Evolutionary conservation across 1,140 invertebrate species (phyloP).

Genomic region (Cephus cinctus): DNA sequence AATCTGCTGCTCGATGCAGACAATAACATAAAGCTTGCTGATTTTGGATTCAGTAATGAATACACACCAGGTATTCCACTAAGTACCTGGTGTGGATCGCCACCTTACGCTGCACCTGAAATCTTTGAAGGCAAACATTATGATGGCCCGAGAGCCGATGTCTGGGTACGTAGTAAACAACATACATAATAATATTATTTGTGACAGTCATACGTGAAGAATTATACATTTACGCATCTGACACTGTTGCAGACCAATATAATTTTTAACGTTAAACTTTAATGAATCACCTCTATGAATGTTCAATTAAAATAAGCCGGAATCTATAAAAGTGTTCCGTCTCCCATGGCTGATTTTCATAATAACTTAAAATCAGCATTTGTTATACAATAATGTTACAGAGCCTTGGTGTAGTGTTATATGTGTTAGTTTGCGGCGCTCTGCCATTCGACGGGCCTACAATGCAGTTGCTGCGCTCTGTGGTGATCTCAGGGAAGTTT

Average conservation of each 20-base stretch:
- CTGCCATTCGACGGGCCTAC: conserved; percentile 89
- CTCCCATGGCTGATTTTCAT: no score
- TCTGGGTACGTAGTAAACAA: conserved; percentile 86
- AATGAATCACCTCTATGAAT: neutral
- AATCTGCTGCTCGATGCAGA: conserved; percentile 92
- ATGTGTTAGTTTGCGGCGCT: conserved; percentile 89
- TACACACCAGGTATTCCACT: conserved; percentile 80
- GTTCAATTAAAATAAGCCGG: neutral
- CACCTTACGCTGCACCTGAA: conserved; percentile 97
- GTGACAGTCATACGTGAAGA: no score
- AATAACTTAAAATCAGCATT: no score
- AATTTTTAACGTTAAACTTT: neutral
- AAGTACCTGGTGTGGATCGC: conserved; percentile 95
- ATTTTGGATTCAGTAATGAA: conserved; percentile 95
- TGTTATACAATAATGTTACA: conserved; percentile 50
- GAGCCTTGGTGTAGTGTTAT: conserved; percentile 91
- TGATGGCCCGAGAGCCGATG: conserved; percentile 94
- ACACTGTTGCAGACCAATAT: neutral
- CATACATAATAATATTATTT: no score
- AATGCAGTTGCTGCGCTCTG: conserved; percentile 76
- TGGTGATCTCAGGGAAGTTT: conserved; percentile 84
- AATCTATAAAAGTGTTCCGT: no score
- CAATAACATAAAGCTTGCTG: conserved; percentile 95
- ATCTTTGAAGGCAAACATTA: conserved; percentile 96
- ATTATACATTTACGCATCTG: neutral